Conservation (phyloP, 1,140 invertebrate species). For the Orius insidiosus region DNA sequence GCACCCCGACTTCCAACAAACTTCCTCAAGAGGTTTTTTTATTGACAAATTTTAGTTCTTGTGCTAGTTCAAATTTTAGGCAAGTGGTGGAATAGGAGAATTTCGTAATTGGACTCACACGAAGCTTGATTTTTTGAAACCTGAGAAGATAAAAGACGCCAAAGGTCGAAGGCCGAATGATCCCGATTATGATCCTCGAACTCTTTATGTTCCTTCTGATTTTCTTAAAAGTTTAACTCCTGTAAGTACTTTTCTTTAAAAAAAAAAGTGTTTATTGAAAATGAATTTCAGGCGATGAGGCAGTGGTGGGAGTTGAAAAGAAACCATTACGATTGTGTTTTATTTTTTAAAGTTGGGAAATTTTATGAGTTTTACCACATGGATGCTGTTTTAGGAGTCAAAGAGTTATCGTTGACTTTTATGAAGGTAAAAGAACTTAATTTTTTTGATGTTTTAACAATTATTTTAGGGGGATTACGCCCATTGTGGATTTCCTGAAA, state of each 20-base stretch:
- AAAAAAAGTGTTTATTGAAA: too few species aligned
- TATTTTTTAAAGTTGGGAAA: slow-evolving; percentile 98
- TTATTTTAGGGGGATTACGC: slow-evolving; percentile 79
- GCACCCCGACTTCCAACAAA: too few species aligned
- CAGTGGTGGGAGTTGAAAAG: slow-evolving; percentile 98
- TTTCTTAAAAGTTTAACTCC: slow-evolving; percentile 68
- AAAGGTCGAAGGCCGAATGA: slow-evolving; percentile 41
- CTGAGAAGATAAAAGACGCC: slow-evolving; percentile 62
- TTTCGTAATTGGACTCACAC: slow-evolving; percentile 48
- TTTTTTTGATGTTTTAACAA: too few species aligned
- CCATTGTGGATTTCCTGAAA: slow-evolving; percentile 93
- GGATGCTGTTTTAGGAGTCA: slow-evolving; percentile 88
- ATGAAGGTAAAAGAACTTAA: slow-evolving; percentile 62
- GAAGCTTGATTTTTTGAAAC: slow-evolving; percentile 63
- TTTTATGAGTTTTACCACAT: slow-evolving; percentile 99
- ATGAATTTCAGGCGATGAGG: slow-evolving; percentile 52
- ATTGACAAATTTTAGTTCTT: too few species aligned
- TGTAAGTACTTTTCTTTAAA: too few species aligned
- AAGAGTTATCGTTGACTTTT: slow-evolving; percentile 75
- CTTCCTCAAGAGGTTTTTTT: too few species aligned
- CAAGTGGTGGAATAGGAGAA: too few species aligned
- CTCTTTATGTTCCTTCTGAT: slow-evolving; percentile 64
- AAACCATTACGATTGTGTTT: slow-evolving; percentile 72
- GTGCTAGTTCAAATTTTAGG: too few species aligned
- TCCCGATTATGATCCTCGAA: slow-evolving; percentile 76